Percentiles rank a stretch among this genome's conserved stretches.
phyloP scores from a whole-genome alignment of 2,797 vertebrate species.

The Bradypodion ventrale region DNA sequence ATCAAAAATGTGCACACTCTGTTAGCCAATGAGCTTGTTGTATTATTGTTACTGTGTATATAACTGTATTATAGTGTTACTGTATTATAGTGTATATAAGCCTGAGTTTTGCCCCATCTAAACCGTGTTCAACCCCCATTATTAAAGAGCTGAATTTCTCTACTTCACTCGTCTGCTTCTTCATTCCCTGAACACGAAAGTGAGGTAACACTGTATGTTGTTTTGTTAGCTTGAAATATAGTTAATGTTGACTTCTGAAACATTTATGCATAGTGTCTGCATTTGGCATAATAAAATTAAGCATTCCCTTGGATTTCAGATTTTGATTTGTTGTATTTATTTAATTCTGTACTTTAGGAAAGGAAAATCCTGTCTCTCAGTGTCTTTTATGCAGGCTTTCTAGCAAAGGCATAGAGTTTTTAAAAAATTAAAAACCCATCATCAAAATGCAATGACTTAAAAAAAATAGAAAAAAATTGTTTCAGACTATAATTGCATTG shows the following conservation, averaged over 20 bases:
- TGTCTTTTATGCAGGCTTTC: conserved; percentile 25
- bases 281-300: conserved; percentile 36
- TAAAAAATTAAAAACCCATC: conserved; percentile 21
- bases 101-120: no score
- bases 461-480: neutral
- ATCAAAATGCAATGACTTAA: conserved; percentile 8
- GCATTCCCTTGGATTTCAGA: conserved; percentile 30
- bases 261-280: conserved; percentile 2
- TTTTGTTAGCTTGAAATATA: conserved; percentile 8
- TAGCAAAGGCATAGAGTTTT: conserved; percentile 11
- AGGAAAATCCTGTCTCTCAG: neutral
- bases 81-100: no score
- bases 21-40: no score
- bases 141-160: no score
- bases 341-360: conserved; percentile 14
- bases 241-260: conserved; percentile 7
- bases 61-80: no score
- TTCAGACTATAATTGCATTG: neutral
- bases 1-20: no score
- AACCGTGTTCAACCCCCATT: no score
- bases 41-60: no score
- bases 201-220: conserved; percentile 4
- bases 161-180: no score
- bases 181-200: no score
- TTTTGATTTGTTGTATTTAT: conserved; percentile 26